phyloP scores from a whole-genome alignment of 2,888 invertebrate genomes.

The Cataglyphis albicans region DNA sequence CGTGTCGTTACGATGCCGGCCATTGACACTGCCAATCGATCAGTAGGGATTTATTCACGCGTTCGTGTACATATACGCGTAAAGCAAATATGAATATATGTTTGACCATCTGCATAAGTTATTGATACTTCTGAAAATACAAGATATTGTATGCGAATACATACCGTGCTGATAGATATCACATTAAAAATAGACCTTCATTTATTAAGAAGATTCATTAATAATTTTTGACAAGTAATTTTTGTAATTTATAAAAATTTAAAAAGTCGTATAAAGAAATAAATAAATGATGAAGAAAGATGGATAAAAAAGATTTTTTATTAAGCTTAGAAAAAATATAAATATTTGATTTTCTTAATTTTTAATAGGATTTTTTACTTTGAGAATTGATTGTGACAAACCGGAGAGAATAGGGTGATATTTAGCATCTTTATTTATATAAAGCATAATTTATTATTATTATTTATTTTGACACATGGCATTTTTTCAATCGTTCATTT shows the following conservation, averaged over 20 bases:
- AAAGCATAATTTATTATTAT: background rate
- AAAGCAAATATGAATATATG: slow-evolving; percentile 18
- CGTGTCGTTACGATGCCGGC: slow-evolving; percentile 65
- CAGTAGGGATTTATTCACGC: slow-evolving; percentile 76
- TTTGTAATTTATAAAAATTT: background rate
- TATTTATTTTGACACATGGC: background rate
- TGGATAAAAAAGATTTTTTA: background rate
- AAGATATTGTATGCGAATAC: background rate
- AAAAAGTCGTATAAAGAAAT: background rate
- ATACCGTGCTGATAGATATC: background rate
- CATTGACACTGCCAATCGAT: slow-evolving; percentile 79
- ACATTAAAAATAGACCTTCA: background rate
- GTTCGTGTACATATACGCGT: background rate
- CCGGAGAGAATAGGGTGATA: background rate
- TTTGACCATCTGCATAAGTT: slow-evolving; percentile 22
- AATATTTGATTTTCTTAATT: background rate
- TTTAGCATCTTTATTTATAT: background rate
- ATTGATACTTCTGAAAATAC: slow-evolving; percentile 20
- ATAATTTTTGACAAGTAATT: background rate
- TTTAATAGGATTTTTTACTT: background rate
- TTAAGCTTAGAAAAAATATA: background rate
- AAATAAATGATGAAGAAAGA: background rate
- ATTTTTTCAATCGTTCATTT: background rate
- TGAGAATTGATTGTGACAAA: background rate
- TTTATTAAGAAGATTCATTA: slow-evolving; percentile 2